Evolutionary conservation across 2,113 vertebrate species (phyloP).

Genomic region (Peromyscus maniculatus): DNA sequence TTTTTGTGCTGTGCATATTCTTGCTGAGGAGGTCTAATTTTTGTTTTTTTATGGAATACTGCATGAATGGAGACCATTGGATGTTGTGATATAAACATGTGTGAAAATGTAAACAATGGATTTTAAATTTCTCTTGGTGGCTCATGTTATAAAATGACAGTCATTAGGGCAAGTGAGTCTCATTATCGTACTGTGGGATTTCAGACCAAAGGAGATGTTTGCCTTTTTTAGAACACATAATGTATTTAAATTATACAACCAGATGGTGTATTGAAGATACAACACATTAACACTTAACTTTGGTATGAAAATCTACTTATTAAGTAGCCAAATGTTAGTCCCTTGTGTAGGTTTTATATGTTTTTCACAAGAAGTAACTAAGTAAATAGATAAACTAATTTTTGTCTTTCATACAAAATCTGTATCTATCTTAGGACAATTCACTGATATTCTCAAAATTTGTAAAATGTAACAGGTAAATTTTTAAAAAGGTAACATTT

Average conservation of each 20-base stretch:
- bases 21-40: not conserved
- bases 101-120: not conserved
- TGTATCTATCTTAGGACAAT: slow-evolving; percentile 64
- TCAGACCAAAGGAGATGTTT: not conserved
- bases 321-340: slow-evolving; percentile 74
- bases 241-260: slow-evolving; percentile 75
- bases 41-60: slow-evolving; percentile 16
- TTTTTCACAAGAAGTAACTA: slow-evolving; percentile 73
- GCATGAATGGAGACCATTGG: not conserved
- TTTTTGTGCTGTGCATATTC: not conserved
- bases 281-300: slow-evolving; percentile 77
- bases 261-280: slow-evolving; percentile 73
- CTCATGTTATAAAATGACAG: not conserved
- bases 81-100: not conserved
- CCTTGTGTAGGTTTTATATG: slow-evolving; percentile 55
- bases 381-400: slow-evolving; percentile 67
- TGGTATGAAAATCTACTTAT: slow-evolving; percentile 72
- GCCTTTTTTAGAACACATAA: slow-evolving; percentile 60
- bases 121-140: not conserved
- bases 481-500: no score
- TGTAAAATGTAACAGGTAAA: slow-evolving; percentile 63
- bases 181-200: not conserved
- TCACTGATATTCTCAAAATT: slow-evolving; percentile 64
- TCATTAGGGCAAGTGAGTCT: not conserved
- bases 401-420: slow-evolving; percentile 65